A percentile compares a stretch with the other conserved stretches of the same genome.
These are phyloP conservation scores for Boloria euphrosyne DNA, from an alignment of 2,888 invertebrate genomes.

Conservation along the genomic window DNA sequence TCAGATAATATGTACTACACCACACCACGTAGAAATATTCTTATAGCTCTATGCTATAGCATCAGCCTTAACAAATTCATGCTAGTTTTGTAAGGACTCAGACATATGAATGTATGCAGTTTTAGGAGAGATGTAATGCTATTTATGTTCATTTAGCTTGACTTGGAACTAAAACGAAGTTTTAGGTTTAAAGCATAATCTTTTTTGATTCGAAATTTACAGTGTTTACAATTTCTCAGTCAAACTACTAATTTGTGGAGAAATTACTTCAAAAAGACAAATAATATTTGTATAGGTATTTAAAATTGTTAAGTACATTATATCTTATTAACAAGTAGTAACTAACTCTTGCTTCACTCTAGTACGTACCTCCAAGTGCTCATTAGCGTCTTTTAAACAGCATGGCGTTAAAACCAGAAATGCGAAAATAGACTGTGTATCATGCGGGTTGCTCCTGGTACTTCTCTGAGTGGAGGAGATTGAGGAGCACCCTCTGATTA, in stretches of 20 bases:
- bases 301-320: too few species aligned
- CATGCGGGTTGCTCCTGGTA: too few species aligned
- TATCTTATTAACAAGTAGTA: too few species aligned
- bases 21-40: neutral
- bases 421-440: too few species aligned
- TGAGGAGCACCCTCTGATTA: too few species aligned
- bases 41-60: constrained; percentile 2
- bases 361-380: too few species aligned
- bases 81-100: constrained; percentile 24
- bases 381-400: too few species aligned
- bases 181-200: constrained; percentile 16
- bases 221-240: constrained; percentile 1
- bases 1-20: too few species aligned
- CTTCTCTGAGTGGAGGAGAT: too few species aligned
- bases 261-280: too few species aligned
- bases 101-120: constrained; percentile 17
- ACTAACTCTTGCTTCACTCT: neutral
- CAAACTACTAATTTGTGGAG: neutral
- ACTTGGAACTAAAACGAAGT: constrained; percentile 11
- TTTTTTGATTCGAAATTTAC: constrained; percentile 17
- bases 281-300: too few species aligned
- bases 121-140: constrained; percentile 23
- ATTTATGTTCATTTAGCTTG: constrained; percentile 25
- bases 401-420: too few species aligned
- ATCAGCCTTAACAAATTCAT: constrained; percentile 19